Conservation (phyloP, 2,888 invertebrate genomes). For the Agelastica alni region DNA sequence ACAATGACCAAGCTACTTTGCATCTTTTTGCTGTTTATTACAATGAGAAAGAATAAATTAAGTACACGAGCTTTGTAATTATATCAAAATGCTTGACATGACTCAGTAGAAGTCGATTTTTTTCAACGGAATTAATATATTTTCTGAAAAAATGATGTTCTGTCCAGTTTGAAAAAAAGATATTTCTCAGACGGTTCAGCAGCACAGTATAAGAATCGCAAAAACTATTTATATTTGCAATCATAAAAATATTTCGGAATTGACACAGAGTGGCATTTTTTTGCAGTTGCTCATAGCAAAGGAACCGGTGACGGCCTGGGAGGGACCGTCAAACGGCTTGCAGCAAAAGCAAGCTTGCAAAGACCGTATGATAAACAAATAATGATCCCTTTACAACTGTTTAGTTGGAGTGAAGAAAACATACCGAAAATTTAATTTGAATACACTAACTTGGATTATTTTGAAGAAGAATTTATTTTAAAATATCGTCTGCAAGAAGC, state of each 20-base stretch:
- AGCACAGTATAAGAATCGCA: background rate
- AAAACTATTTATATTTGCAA: no score
- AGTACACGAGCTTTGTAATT: background rate
- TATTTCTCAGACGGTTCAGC: background rate
- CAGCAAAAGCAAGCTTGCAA: background rate
- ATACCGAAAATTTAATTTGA: background rate
- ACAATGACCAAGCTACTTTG: background rate
- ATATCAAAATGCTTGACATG: background rate
- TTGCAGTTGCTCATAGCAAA: background rate
- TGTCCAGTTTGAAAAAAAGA: no score
- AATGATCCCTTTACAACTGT: constrained; percentile 5
- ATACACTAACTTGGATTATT: constrained; percentile 1
- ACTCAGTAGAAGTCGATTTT: background rate
- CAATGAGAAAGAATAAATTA: background rate
- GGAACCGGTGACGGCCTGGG: background rate
- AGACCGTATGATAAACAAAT: background rate
- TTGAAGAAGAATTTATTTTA: background rate
- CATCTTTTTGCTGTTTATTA: background rate
- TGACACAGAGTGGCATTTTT: background rate
- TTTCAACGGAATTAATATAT: background rate
- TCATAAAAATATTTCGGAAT: background rate
- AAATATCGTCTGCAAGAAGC: background rate
- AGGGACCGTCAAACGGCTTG: constrained; percentile 1
- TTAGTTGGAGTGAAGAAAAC: no score
- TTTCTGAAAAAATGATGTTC: background rate